phyloP scores from a whole-genome alignment of 2,797 vertebrate species.

The Eulemur mongoz region DNA sequence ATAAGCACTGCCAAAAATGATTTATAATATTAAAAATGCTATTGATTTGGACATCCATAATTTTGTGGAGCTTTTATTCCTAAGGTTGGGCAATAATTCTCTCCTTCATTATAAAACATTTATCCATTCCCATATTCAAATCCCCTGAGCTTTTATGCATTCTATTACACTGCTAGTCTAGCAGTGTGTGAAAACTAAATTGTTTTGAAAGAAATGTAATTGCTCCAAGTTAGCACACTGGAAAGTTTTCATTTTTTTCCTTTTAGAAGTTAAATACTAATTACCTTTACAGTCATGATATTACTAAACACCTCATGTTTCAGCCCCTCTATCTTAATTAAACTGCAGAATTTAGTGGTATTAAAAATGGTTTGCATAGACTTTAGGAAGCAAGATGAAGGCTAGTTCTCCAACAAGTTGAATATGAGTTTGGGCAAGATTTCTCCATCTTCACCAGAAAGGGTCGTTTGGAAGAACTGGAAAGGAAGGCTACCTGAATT shows the following conservation, averaged over 20 bases:
- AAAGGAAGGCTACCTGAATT: slow-evolving; percentile 15
- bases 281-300: slow-evolving; percentile 37
- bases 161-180: neutral
- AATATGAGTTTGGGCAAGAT: neutral
- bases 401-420: neutral
- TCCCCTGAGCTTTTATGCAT: slow-evolving; percentile 11
- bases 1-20: slow-evolving; percentile 41
- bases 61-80: slow-evolving; percentile 14
- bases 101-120: slow-evolving; percentile 33
- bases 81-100: slow-evolving; percentile 10
- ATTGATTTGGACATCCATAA: slow-evolving; percentile 39
- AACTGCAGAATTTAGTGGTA: slow-evolving; percentile 18
- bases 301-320: slow-evolving; percentile 43
- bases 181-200: slow-evolving; percentile 50
- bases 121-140: slow-evolving; percentile 23
- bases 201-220: slow-evolving; percentile 54
- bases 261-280: slow-evolving; percentile 58
- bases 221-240: slow-evolving; percentile 42
- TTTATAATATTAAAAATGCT: slow-evolving; percentile 31
- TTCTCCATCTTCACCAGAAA: slow-evolving; percentile 12
- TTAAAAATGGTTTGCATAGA: slow-evolving; percentile 37
- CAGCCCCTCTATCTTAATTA: slow-evolving; percentile 37
- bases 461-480: neutral
- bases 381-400: slow-evolving; percentile 39
- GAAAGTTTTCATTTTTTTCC: slow-evolving; percentile 8